These are phyloP conservation scores for Dromiciops gliroides DNA, from an alignment of 2,113 vertebrate species.

Conservation along the genomic window DNA sequence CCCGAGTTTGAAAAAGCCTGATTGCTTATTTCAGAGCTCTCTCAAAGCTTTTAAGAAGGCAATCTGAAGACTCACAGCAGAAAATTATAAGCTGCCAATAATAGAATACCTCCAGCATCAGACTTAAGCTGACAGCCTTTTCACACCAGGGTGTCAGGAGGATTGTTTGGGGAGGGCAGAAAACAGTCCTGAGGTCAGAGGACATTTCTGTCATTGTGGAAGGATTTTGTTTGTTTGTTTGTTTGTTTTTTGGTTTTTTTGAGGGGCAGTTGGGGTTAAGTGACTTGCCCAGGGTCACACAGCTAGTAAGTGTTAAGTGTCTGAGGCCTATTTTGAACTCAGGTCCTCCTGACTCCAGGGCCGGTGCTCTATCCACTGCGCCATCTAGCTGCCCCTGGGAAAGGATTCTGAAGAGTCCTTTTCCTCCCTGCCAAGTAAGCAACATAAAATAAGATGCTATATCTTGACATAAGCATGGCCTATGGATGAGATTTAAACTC, in stretches of 20 bases:
- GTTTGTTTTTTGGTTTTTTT: too few relatives aligned
- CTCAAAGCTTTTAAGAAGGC: constrained; percentile 38
- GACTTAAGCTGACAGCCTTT: constrained; percentile 1
- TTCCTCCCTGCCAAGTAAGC: background rate
- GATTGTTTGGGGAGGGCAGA: background rate
- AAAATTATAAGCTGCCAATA: constrained; percentile 19
- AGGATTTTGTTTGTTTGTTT: too few relatives aligned
- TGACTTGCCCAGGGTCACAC: too few relatives aligned
- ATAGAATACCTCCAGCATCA: background rate
- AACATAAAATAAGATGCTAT: background rate
- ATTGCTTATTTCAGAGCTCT: background rate
- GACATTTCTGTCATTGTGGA: background rate
- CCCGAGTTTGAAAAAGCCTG: constrained; percentile 6
- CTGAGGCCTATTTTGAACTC: too few relatives aligned
- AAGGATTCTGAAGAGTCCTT: background rate
- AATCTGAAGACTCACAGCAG: background rate
- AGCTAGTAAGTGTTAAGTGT: too few relatives aligned
- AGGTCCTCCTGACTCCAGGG: too few relatives aligned
- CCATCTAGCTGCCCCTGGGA: too few relatives aligned
- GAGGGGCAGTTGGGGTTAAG: too few relatives aligned
- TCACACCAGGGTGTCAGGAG: background rate
- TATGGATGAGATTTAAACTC: background rate
- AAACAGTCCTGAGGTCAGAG: background rate
- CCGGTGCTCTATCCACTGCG: too few relatives aligned
- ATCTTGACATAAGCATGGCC: background rate